phyloP scores from a whole-genome alignment of 1,140 invertebrate species.

The Hyles vespertilio region DNA sequence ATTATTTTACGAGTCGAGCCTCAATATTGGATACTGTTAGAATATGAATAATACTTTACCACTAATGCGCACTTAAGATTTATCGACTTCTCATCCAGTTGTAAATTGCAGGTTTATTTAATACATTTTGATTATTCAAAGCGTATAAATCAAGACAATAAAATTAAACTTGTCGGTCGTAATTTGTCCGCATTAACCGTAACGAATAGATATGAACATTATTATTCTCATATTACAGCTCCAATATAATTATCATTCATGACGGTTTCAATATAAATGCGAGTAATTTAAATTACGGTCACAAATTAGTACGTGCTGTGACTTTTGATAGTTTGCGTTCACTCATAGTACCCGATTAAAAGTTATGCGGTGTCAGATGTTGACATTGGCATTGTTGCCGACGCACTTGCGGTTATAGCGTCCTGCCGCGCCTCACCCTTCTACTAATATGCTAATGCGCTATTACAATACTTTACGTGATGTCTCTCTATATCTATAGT shows the following conservation, averaged over 20 bases:
- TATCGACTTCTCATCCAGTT: too few species aligned
- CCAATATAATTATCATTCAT: conserved; percentile 12
- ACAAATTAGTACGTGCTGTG: conserved; percentile 14
- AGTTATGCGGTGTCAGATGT: too few species aligned
- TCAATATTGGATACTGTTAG: too few species aligned
- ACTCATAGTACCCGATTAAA: too few species aligned
- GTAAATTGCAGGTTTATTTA: background rate
- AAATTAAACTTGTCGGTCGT: conserved; percentile 4
- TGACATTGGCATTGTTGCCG: too few species aligned
- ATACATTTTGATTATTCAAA: conserved; percentile 6
- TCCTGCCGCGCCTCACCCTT: too few species aligned
- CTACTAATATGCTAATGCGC: too few species aligned
- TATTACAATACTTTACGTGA: too few species aligned
- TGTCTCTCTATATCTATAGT: too few species aligned
- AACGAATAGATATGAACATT: conserved; percentile 5
- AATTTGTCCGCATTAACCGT: conserved; percentile 2
- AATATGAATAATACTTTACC: background rate
- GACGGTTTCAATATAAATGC: conserved; percentile 12
- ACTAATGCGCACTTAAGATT: background rate
- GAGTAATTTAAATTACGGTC: conserved; percentile 14
- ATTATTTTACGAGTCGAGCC: too few species aligned
- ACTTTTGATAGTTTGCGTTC: conserved; percentile 2
- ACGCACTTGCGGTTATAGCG: too few species aligned
- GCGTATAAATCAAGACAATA: conserved; percentile 1
- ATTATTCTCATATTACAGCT: conserved; percentile 10